phyloP scores from a whole-genome alignment of 2,797 vertebrate species.

The Gambusia yucatana region DNA sequence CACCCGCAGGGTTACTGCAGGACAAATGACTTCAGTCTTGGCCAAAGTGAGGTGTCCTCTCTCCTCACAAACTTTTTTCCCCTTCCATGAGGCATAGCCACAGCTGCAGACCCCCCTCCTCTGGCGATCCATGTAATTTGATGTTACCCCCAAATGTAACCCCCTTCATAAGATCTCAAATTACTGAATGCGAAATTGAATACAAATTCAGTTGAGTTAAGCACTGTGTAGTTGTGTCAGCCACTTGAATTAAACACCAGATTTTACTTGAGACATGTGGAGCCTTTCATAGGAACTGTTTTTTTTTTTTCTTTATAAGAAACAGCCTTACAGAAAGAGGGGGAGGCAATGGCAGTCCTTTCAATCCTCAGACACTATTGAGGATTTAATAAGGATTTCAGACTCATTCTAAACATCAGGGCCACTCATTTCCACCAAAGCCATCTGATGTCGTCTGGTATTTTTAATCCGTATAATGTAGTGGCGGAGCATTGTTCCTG shows the following conservation, averaged over 20 bases:
- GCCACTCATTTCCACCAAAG: constrained; percentile 7
- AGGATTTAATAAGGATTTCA: constrained; percentile 23
- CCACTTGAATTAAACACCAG: background rate
- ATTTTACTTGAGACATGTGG: background rate
- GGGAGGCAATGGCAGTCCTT: constrained; percentile 36
- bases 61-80: constrained; percentile 27
- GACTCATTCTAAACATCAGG: constrained; percentile 25
- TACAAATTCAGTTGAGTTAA: background rate
- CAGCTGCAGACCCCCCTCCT: constrained; percentile 10
- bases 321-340: constrained; percentile 63
- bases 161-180: background rate
- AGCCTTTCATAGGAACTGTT: background rate
- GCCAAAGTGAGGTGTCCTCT: constrained; percentile 15
- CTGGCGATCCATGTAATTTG: constrained; percentile 10
- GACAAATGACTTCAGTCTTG: constrained; percentile 46
- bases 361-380: constrained; percentile 18
- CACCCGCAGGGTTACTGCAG: constrained; percentile 61
- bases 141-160: constrained; percentile 13
- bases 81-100: constrained; percentile 10
- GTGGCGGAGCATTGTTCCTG: constrained; percentile 17
- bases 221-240: background rate
- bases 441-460: constrained; percentile 20
- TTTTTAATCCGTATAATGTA: constrained; percentile 35
- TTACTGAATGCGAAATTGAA: constrained; percentile 3
- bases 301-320: background rate